Evolutionary conservation across 2,797 vertebrate species (phyloP), one percentile per base, ranked within the genome.

Genomic region (Corythornis leucogaster): DNA sequence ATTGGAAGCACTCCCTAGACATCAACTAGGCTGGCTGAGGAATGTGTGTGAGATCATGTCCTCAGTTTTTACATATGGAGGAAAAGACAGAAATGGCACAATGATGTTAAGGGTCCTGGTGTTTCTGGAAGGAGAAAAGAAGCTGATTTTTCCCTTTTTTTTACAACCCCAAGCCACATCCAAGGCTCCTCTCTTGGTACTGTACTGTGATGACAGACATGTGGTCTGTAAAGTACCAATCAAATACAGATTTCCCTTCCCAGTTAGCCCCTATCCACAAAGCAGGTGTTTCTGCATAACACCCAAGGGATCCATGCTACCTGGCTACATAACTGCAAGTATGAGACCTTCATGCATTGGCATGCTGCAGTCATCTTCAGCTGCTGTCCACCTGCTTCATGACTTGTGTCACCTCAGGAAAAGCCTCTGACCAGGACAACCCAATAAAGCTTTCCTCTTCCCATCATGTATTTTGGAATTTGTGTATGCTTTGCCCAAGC

Each of bases 201-300:
- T 5, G 43, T 51, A 40, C 62, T 78, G 38, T n/a, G 33, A 9
- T 3, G 53, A 18, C 4, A 6, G 26, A 8, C 19, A 3, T 0
- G 4, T 16, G 12, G n/a, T 19, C 62, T 35, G 50, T 14, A 6
- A n/a, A 16, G 45, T 12, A n/a, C n/a, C 8, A n/a, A 69, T 40
- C 51, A 14, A 68, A 22, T 46, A 3, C 25, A 30, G 35, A 45
- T 59, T 53, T 50, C 20, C 68, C 68, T 85, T 40, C 89, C n/a
- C 46, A 15, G 0, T 28, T 57, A 7, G 3, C n/a, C 4, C 35
- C 1, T 45, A 0, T 5, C 12, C 21, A 21, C 63, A 45, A 6
- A 59, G 51, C 12, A 11, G 14, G 19, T 25, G 40, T 16, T 58
- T 68, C 51, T 70, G n/a, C 25, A 12, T 21, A 7, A 26, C 2